phyloP scores from a whole-genome alignment of 2,113 vertebrate species.

The Eretmochelys imbricata region DNA sequence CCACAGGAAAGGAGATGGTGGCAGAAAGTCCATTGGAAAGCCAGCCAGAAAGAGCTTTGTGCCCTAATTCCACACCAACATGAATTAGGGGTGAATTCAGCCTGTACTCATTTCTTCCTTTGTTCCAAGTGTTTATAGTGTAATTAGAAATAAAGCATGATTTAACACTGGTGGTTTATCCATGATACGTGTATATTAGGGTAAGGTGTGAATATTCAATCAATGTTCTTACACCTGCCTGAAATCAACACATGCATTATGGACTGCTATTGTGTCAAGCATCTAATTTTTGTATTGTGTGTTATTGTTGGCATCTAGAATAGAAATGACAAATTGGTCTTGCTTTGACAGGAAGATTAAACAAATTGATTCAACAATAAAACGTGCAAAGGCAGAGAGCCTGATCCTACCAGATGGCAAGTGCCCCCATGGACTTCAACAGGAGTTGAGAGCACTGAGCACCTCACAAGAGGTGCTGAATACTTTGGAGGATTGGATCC shows the following conservation, averaged over 20 bases:
- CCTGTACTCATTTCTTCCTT: neutral
- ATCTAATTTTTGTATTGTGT: neutral
- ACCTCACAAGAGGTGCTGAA: neutral
- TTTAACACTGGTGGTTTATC: neutral
- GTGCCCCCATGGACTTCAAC: neutral
- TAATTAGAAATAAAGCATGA: neutral
- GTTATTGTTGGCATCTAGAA: neutral
- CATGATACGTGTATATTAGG: neutral
- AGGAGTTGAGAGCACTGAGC: neutral
- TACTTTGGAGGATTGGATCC: neutral
- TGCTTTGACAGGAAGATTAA: neutral
- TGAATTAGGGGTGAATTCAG: neutral
- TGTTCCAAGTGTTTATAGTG: neutral
- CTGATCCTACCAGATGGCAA: neutral
- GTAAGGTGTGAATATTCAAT: neutral
- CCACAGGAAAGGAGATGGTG: neutral
- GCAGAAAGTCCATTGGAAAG: rapidly evolving
- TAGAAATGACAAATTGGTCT: neutral
- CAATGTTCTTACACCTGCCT: neutral
- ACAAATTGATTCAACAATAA: neutral
- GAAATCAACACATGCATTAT: neutral
- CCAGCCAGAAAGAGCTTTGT: neutral
- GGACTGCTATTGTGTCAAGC: neutral
- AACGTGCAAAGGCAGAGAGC: neutral
- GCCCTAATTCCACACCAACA: neutral